phyloP scores from a whole-genome alignment of 2,888 invertebrate species.

The Erpobdella octoculata region DNA sequence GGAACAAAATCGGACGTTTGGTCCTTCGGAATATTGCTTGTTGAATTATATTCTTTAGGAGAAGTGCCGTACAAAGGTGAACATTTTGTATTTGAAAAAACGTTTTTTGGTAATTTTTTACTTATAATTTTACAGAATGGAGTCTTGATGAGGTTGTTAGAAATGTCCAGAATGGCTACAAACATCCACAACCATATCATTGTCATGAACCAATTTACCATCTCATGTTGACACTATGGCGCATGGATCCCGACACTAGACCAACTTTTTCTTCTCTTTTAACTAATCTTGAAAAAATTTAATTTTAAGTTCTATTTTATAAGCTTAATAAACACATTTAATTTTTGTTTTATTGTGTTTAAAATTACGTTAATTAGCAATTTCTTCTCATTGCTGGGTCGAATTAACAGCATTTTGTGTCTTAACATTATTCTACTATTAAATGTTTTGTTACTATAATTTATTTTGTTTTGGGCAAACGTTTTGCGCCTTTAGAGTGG shows the following conservation, averaged over 20 bases:
- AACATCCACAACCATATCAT: slow-evolving; percentile 60
- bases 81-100: background rate
- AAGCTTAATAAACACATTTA: no score
- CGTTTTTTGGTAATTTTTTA: background rate
- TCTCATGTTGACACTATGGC: slow-evolving; percentile 66
- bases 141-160: slow-evolving; percentile 91
- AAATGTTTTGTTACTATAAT: no score
- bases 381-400: no score
- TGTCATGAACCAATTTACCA: slow-evolving; percentile 14
- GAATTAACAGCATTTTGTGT: no score
- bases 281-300: background rate
- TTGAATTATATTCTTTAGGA: slow-evolving; percentile 89
- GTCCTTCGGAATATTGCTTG: slow-evolving; percentile 88
- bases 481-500: no score
- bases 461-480: no score
- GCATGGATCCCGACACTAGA: slow-evolving; percentile 76
- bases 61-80: slow-evolving; percentile 90
- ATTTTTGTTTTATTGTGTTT: no score
- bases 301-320: no score
- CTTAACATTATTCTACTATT: no score
- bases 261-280: slow-evolving; percentile 78
- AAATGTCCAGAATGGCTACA: slow-evolving; percentile 86
- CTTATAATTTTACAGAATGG: slow-evolving; percentile 60
- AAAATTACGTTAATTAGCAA: no score
- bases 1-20: slow-evolving; percentile 98